Evolutionary conservation across 2,113 vertebrate genomes (phyloP), one percentile per base, ranked within the genome.

Genomic region (Mionectes macconnelli): DNA sequence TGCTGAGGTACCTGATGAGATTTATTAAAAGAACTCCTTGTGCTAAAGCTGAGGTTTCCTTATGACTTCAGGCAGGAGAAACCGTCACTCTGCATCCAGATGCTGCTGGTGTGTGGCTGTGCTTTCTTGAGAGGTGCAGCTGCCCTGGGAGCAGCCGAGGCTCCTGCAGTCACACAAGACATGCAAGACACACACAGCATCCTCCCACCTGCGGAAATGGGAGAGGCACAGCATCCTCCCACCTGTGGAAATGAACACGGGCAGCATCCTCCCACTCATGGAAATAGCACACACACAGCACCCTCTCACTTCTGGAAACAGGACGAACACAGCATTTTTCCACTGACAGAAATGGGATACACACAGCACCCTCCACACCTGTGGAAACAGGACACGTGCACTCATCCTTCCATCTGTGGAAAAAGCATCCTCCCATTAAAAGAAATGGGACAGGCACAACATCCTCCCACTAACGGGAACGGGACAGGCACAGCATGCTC

Each of bases 151-250:
- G 28, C 2, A 2, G 25, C 14, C 4, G 0, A 44, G 73, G 22
- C 40, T 37, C 42, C 57, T 21, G 8, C 13, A 0, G 4, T 1
- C n/a, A 6, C 66, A 13, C 4, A 1, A 18, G 53, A 33, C 1
- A 1, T 9, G 79, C 23, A 2, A 27, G 56, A 25, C 59, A 2
- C 25, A 50, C 53, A 33, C 57, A n/a, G 39, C 57, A 11, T 23
- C 23, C 30, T 53, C 75, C 60, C 28, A 21, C 31, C 55, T 56
- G 19, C n/a, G 31, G 55, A 30, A 55, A 31, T 55, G 52, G 52
- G 30, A 19, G 17, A 55, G 16, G 17, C 9, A 9, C 28, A 55
- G 52, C 52, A 55, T 55, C 52, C 17, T 55, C 12, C 31, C 12
- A 56, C 31, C 31, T 22, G 20, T n/a, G 55, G 55, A 12, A 56